Conservation (phyloP, 2,888 invertebrate species). For the Dryococelus australis region DNA sequence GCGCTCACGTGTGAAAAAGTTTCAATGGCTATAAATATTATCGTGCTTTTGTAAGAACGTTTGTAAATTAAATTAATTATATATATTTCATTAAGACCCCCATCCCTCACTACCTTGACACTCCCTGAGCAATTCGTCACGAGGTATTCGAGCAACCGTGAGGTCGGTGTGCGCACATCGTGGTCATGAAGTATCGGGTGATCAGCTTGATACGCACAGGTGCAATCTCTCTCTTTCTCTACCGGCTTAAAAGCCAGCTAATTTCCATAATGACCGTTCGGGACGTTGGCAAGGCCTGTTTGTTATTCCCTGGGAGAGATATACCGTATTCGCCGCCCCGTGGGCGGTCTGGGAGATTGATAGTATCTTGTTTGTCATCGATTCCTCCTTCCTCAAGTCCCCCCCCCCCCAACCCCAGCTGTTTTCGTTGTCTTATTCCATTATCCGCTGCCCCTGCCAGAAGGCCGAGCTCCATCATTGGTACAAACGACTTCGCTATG, state of each 20-base stretch:
- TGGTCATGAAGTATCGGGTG: not conserved
- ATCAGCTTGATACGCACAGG: not conserved
- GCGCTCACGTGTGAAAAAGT: too few relatives aligned
- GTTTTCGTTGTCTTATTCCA: conserved; percentile 16
- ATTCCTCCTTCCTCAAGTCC: not conserved
- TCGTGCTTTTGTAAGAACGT: too few relatives aligned
- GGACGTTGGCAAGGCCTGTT: not conserved
- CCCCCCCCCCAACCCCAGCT: not conserved
- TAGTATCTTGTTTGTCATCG: conserved; percentile 9
- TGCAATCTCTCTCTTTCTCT: not conserved
- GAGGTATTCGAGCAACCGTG: too few relatives aligned
- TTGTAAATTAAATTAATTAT: too few relatives aligned
- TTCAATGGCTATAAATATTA: too few relatives aligned
- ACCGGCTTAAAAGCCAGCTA: not conserved
- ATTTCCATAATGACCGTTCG: conserved; percentile 9
- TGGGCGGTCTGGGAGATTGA: not conserved
- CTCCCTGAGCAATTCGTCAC: too few relatives aligned
- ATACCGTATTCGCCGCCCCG: conserved; percentile 1
- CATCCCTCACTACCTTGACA: too few relatives aligned
- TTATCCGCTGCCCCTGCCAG: not conserved
- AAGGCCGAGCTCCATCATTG: not conserved
- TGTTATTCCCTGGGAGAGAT: not conserved
- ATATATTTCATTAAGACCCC: too few relatives aligned
- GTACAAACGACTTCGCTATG: conserved; percentile 2
- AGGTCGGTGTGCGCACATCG: too few relatives aligned